Evolutionary conservation across 2,113 vertebrate genomes (phyloP).

Genomic region (Pangasianodon gigas): DNA sequence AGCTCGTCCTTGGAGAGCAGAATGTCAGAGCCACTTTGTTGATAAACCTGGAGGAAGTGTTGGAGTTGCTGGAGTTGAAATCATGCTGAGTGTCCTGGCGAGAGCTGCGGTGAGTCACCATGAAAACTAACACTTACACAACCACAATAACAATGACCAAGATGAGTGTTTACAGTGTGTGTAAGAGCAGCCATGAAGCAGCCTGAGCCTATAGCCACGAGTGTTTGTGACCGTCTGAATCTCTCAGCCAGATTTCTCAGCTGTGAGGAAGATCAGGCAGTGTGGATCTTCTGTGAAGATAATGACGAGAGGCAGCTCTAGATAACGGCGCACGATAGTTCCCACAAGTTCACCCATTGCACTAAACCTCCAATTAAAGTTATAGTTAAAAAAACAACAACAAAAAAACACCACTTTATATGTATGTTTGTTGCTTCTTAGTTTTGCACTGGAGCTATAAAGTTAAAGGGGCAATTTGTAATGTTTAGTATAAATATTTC

Average conservation of each 20-base stretch:
- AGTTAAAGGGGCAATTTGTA: neutral
- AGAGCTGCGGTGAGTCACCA: conserved; percentile 80
- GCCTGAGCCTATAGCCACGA: neutral
- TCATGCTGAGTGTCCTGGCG: conserved; percentile 79
- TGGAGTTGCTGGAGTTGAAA: conserved; percentile 44
- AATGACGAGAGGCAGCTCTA: neutral
- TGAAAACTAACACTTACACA: neutral
- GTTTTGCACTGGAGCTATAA: neutral
- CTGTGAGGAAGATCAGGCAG: neutral
- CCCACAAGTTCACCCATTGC: neutral
- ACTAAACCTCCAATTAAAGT: neutral
- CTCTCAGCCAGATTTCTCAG: neutral
- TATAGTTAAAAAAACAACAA: too few relatives aligned
- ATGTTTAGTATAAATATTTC: neutral
- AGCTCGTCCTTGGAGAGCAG: conserved; percentile 45
- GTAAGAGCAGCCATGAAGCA: neutral
- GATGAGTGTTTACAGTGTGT: neutral
- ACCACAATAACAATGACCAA: neutral
- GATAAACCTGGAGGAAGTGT: conserved; percentile 34
- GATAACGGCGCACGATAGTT: neutral
- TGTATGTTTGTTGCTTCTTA: neutral
- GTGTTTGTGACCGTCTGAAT: neutral
- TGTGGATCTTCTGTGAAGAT: neutral
- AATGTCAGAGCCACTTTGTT: conserved; percentile 36
- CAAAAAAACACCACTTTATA: too few relatives aligned